phyloP scores from a whole-genome alignment of 2,888 invertebrate species.

The Scelioninae gen. 1 region DNA sequence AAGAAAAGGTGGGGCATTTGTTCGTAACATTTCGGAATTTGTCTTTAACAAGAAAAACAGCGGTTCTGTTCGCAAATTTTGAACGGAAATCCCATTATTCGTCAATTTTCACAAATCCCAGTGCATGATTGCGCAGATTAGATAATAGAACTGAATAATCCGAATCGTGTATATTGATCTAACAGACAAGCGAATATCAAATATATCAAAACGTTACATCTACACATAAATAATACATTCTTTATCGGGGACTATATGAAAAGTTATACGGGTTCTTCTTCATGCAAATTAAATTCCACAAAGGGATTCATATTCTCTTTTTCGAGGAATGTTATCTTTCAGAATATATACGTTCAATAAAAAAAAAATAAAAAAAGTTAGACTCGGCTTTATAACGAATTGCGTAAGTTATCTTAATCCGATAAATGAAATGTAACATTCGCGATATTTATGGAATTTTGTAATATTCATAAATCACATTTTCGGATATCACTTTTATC shows the following conservation, averaged over 20 bases:
- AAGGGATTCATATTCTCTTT: constrained; percentile 48
- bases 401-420: constrained; percentile 15
- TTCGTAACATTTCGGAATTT: no score
- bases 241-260: constrained; percentile 37
- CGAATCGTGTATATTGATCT: constrained; percentile 25
- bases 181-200: constrained; percentile 23
- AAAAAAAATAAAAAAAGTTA: constrained; percentile 40
- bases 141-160: constrained; percentile 35
- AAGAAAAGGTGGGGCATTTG: no score
- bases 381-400: constrained; percentile 33
- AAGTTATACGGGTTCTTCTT: constrained; percentile 57
- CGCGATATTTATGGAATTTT: background rate
- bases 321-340: constrained; percentile 43
- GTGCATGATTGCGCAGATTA: constrained; percentile 23
- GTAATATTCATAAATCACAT: background rate
- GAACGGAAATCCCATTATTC: constrained; percentile 1
- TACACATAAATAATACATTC: constrained; percentile 53
- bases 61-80: no score
- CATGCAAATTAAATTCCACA: constrained; percentile 65
- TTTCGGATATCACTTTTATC: no score
- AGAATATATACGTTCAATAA: constrained; percentile 16
- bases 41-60: no score
- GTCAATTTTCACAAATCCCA: background rate
- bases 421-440: constrained; percentile 9
- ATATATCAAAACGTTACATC: constrained; percentile 53